Percentiles rank a stretch among this genome's conserved stretches.
Evolutionary conservation across 2,888 invertebrate species (phyloP).

Genomic region (Agrotis segetum): DNA sequence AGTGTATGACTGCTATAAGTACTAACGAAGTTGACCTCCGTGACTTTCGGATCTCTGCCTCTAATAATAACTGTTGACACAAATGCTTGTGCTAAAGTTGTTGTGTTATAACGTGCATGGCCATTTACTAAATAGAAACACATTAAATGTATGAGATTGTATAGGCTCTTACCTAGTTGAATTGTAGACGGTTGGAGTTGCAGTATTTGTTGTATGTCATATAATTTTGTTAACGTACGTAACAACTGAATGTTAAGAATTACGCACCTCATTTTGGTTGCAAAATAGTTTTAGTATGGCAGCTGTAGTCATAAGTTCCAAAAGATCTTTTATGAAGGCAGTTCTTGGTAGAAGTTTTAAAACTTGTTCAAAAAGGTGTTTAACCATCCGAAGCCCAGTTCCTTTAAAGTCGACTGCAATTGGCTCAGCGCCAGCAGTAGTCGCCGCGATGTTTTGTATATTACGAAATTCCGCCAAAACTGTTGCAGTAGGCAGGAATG

Average conservation of each 20-base stretch:
- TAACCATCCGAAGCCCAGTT: conserved; percentile 63
- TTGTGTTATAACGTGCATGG: conserved; percentile 33
- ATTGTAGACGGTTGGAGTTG: conserved; percentile 7
- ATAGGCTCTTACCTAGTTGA: conserved; percentile 6
- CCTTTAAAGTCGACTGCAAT: conserved; percentile 74
- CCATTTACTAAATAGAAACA: conserved; percentile 39
- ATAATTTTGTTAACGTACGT: conserved; percentile 13
- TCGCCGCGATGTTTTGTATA: conserved; percentile 82
- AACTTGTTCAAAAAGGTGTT: conserved; percentile 66
- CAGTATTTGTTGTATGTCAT: conserved; percentile 25
- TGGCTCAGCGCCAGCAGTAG: conserved; percentile 81
- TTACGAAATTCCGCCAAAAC: conserved; percentile 90
- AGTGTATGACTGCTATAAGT: conserved; percentile 35
- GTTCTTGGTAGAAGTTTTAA: conserved; percentile 42
- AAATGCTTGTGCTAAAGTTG: conserved; percentile 44
- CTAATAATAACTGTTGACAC: conserved; percentile 52
- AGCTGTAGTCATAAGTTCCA: not conserved
- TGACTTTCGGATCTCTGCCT: conserved; percentile 55
- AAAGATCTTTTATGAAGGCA: conserved; percentile 19
- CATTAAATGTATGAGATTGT: conserved; percentile 21
- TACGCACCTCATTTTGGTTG: not conserved
- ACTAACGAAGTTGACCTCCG: conserved; percentile 59
- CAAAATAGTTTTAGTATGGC: conserved; percentile 13
- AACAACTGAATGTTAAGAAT: conserved; percentile 7
- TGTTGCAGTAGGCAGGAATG: conserved; percentile 84